phyloP scores from a whole-genome alignment of 2,797 vertebrate genomes.

The Anguilla megastoma region DNA sequence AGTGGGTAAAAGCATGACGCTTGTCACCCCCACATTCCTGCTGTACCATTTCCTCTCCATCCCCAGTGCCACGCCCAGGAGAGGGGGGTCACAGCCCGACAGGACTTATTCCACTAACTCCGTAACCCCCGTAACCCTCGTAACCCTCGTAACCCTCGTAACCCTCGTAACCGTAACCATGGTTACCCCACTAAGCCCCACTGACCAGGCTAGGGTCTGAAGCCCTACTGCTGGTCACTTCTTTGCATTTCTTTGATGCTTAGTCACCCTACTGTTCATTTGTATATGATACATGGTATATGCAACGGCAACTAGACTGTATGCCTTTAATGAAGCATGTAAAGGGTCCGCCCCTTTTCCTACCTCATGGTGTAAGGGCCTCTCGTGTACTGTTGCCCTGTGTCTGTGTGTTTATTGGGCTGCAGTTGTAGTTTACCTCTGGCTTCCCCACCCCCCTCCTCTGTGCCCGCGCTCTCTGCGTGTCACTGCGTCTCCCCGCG shows the following conservation, averaged over 20 bases:
- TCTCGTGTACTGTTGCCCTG: not conserved
- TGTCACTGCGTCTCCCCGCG: constrained; percentile 20
- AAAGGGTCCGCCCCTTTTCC: not conserved
- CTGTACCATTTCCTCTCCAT: not conserved
- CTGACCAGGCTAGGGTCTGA: constrained; percentile 12
- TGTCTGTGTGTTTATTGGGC: constrained; percentile 11
- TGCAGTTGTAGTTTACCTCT: constrained; percentile 26
- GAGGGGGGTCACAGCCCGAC: not conserved
- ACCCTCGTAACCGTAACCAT: not conserved
- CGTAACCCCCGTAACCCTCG: not conserved
- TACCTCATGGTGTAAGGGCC: not conserved
- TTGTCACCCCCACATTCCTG: constrained; percentile 2
- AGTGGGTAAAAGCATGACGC: not conserved
- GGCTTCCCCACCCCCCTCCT: constrained; percentile 34
- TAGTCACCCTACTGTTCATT: too few species aligned
- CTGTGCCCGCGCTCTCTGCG: constrained; percentile 26
- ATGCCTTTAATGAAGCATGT: too few species aligned
- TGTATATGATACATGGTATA: too few species aligned
- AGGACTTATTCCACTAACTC: not conserved
- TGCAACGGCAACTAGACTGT: too few species aligned
- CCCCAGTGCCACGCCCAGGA: constrained; percentile 9
- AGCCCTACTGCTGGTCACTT: not conserved
- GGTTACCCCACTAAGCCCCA: not conserved
- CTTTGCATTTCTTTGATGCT: not conserved
- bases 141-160: not conserved